Evolutionary conservation across 2,888 invertebrate species (phyloP).

Genomic region (Diarsia rubi): DNA sequence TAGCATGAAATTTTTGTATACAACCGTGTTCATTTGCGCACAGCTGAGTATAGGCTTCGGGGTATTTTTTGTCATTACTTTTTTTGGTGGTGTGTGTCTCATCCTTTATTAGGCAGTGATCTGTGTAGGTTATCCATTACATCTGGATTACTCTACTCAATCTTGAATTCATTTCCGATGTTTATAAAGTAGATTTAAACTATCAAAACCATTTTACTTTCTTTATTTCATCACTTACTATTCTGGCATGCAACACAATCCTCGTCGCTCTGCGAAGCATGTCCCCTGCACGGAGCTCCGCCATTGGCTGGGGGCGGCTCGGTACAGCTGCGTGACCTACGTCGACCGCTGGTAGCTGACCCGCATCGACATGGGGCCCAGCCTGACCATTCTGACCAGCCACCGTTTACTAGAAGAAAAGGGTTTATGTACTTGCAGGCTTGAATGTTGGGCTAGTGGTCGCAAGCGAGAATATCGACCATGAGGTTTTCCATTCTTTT

Average conservation of each 20-base stretch:
- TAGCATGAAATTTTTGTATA: neutral
- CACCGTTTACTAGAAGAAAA: slow-evolving; percentile 94
- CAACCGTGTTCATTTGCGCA: neutral
- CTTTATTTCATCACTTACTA: slow-evolving; percentile 70
- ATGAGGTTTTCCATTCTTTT: neutral
- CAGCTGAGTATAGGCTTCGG: neutral
- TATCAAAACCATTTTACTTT: neutral
- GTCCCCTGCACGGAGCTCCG: slow-evolving; percentile 96
- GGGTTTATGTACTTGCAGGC: neutral
- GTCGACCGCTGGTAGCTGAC: slow-evolving; percentile 93
- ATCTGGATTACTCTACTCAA: neutral
- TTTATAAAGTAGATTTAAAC: neutral
- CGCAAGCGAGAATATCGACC: neutral
- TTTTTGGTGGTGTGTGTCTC: neutral
- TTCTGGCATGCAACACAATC: slow-evolving; percentile 94
- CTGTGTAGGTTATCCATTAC: neutral
- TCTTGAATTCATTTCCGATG: neutral
- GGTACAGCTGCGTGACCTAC: slow-evolving; percentile 95
- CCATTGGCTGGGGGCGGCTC: slow-evolving; percentile 98
- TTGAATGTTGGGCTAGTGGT: neutral
- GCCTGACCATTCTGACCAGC: slow-evolving; percentile 97
- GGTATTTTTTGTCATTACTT: neutral
- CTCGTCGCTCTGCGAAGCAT: slow-evolving; percentile 94
- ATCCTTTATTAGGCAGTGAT: neutral
- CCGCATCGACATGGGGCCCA: slow-evolving; percentile 97